Evolutionary conservation across 2,113 vertebrate species (phyloP), one percentile per base, ranked within the genome.

Genomic region (Andinoacara biseriatus): DNA sequence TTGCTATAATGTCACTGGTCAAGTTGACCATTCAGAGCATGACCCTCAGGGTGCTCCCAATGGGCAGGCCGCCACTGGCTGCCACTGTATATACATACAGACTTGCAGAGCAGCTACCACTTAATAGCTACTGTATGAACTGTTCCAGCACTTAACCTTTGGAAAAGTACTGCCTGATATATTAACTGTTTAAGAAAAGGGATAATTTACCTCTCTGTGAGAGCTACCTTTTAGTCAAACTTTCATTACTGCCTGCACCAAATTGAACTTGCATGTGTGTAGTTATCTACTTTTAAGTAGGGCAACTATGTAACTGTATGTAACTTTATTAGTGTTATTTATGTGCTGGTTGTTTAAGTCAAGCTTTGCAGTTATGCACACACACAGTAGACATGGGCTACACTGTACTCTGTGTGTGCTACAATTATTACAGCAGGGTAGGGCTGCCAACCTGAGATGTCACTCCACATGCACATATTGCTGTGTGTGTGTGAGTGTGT

Each of bases 371-470:
- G 17, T 52, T 29, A 46, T 49, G 67, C n/a, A 17, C 67, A 54
- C 31, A n/a, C 26, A 26, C 26, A 26, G 26, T 26, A 54, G 67
- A 54, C 26, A 56, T 29, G 5, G 9, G 43, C 65, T 4, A 43
- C 40, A 49, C 3, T 69, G 40, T 4, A 18, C 22, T 49, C 17
- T 74, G 26, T 31, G 18, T 54, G 20, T 9, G 9, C 46, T n/a
- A 56, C 11, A 33, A 20, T 76, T 77, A 86, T 58, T 76, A 76
- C 80, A 8, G 40, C 69, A 65, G 80, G 74, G 54, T 78, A 82
- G 76, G 86, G 90, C 82, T 8, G 77, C 74, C 82, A 63, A 69
- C 67, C 83, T 89, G 85, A 88, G 84, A 43, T 75, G 62, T 87
- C 65, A 33, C 38, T 90, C 72, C 65, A 35, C 49, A 56, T 54